A percentile compares a stretch with the other conserved stretches of the same genome.
These are phyloP conservation scores for Lepidochrysops patricia DNA, from an alignment of 2,888 invertebrate genomes.

Conservation along the genomic window DNA sequence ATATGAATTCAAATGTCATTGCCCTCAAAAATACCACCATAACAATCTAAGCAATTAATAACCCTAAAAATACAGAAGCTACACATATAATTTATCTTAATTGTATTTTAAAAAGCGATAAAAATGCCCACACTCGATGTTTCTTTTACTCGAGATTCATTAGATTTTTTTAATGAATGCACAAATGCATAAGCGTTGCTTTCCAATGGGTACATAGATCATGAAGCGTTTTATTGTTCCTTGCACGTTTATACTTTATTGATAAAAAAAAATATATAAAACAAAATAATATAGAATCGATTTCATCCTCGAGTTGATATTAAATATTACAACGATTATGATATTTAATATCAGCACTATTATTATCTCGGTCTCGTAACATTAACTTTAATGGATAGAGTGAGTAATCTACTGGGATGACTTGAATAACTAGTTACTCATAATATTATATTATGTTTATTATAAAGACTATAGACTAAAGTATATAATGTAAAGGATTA, in stretches of 20 bases:
- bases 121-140: slow-evolving; percentile 6
- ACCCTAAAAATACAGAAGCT: not conserved
- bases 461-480: too few species aligned
- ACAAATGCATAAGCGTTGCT: slow-evolving; percentile 47
- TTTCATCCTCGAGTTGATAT: not conserved
- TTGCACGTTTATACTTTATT: slow-evolving; percentile 29
- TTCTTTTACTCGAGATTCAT: not conserved
- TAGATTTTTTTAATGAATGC: slow-evolving; percentile 27
- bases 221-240: slow-evolving; percentile 38
- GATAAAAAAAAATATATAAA: slow-evolving; percentile 28
- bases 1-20: not conserved
- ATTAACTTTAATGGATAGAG: not conserved
- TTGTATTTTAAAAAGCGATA: not conserved
- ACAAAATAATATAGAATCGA: slow-evolving; percentile 19
- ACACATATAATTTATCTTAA: not conserved
- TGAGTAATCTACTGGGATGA: not conserved
- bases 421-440: not conserved
- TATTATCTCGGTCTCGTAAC: not conserved
- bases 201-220: slow-evolving; percentile 45
- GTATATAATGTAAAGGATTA: too few species aligned
- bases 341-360: not conserved
- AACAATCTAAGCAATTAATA: not conserved
- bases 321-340: not conserved
- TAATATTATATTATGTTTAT: not conserved
- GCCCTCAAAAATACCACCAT: not conserved